Percentiles rank a stretch among this genome's conserved stretches.
phyloP scores from a whole-genome alignment of 2,797 vertebrate genomes.

The Carcharodon carcharias region DNA sequence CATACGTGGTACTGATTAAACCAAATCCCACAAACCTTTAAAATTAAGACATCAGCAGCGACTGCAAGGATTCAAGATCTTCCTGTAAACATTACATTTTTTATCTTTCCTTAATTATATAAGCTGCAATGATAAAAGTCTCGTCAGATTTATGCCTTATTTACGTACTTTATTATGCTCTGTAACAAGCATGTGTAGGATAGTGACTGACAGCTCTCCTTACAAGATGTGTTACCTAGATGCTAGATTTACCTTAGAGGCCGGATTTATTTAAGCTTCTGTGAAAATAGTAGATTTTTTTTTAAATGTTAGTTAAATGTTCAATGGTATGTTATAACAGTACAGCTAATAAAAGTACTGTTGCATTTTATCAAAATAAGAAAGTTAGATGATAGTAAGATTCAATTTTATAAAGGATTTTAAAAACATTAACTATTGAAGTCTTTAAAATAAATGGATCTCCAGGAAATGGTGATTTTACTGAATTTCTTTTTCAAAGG shows the following conservation, averaged over 20 bases:
- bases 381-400: not conserved
- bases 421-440: not conserved
- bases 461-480: not conserved
- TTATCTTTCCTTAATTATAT: not conserved
- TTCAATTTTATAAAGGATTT: not conserved
- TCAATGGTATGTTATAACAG: not conserved
- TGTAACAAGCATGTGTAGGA: not conserved
- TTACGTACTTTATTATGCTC: not conserved
- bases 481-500: not conserved
- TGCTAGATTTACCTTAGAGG: not conserved
- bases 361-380: not conserved
- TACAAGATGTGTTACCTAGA: not conserved
- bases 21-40: not conserved
- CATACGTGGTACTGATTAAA: not conserved
- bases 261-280: not conserved
- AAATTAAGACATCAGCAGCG: not conserved
- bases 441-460: not conserved
- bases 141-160: not conserved
- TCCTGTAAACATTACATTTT: not conserved
- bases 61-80: not conserved
- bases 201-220: not conserved
- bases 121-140: not conserved
- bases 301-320: not conserved
- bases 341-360: not conserved
- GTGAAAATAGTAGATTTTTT: too few relatives aligned